Evolutionary conservation across 2,797 vertebrate genomes (phyloP), one percentile per base, ranked within the genome.

Genomic region (Pipistrellus kuhlii): DNA sequence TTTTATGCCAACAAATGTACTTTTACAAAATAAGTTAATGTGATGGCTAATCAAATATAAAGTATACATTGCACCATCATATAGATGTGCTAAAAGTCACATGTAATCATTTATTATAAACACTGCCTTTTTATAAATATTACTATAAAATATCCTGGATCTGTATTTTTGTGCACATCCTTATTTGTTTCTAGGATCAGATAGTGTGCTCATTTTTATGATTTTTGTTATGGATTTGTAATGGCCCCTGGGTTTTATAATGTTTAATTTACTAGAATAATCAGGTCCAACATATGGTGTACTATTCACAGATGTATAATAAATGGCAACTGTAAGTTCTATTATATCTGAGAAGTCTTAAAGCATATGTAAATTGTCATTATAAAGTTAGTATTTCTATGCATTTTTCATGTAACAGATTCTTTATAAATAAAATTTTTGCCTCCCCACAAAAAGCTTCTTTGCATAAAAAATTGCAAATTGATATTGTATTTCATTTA

Each of bases 201-300:
- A 92, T 14, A 20, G 1, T 73, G 3, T 68, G 20, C 3, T 51
- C 14, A 4, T 14, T 71, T 88, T 76, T 77, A 44, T 64, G 11
- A 35, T 6, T 85, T 77, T 94, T 75, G 4, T 30, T 87, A 78
- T 7, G 77, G 12, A 85, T 62, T 86, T 90, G 4, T 27, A 81
- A 32, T 75, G 72, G 48, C 48, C 48, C 48, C 7, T 93, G 17
- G 64, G 32, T 18, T 92, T 94, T 85, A 15, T 55, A 95, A 86
- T 83, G 25, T 68, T 76, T 91, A 85, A 73, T 94, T 90, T 90
- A 51, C 7, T 55, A 48, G 27, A 85, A 93, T 81, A 90, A 80
- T 68, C 30, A 66, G 5, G 2, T 48, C 88, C 35, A 83, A 25
- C 35, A 80, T 77, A 73, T n/a, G 55, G 55, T 3, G 88, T 85